Evolutionary conservation across 2,888 invertebrate species (phyloP).

Genomic region (Cenopis cana): DNA sequence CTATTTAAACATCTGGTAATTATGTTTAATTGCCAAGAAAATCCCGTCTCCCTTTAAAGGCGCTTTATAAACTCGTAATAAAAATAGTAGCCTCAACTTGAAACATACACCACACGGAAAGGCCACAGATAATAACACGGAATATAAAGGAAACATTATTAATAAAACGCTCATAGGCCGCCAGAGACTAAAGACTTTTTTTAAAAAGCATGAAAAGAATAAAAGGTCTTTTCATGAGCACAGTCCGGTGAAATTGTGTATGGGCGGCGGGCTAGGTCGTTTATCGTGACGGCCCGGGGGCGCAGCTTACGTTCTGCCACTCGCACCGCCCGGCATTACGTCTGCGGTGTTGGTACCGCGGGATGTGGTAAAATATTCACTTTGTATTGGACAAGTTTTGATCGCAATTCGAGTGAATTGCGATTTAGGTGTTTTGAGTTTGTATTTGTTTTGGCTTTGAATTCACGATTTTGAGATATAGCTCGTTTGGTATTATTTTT

Average conservation of each 20-base stretch:
- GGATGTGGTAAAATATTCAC: slow-evolving; percentile 43
- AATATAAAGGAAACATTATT: slow-evolving; percentile 40
- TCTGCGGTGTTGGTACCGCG: slow-evolving; percentile 38
- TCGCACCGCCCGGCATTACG: slow-evolving; percentile 52
- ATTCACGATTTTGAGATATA: neutral
- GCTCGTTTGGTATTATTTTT: too few relatives aligned
- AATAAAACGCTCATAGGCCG: slow-evolving; percentile 41
- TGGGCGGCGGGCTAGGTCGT: slow-evolving; percentile 71
- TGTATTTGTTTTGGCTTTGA: neutral
- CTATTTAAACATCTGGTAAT: neutral
- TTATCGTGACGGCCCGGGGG: slow-evolving; percentile 79
- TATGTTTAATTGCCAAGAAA: neutral
- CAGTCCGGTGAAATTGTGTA: slow-evolving; percentile 75
- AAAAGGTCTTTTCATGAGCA: slow-evolving; percentile 69
- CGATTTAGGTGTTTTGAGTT: neutral
- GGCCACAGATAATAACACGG: slow-evolving; percentile 35
- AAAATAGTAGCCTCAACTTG: neutral
- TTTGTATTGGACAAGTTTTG: slow-evolving; percentile 33
- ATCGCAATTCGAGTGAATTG: slow-evolving; percentile 32
- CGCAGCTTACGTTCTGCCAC: slow-evolving; percentile 64
- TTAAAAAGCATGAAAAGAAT: slow-evolving; percentile 53
- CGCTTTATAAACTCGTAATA: neutral
- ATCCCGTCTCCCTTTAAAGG: neutral
- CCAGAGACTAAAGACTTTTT: slow-evolving; percentile 39
- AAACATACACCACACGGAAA: slow-evolving; percentile 16